phyloP scores from a whole-genome alignment of 2,113 vertebrate genomes.

The Mugil cephalus region DNA sequence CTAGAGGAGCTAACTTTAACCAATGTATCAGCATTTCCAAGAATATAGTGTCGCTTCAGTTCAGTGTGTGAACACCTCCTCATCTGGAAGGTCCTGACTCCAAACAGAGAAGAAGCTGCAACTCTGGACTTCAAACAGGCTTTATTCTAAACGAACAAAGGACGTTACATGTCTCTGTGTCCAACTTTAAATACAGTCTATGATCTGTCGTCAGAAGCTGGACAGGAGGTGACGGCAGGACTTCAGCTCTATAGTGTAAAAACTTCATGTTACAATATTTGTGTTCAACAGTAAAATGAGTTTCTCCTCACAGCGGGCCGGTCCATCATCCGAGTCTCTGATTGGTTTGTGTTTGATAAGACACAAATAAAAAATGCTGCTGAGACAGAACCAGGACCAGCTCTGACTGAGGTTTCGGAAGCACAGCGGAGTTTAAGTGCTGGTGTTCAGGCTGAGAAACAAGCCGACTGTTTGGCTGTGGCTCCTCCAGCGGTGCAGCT shows the following conservation, averaged over 20 bases:
- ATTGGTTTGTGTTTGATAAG: slow-evolving; percentile 16
- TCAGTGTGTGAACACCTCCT: not conserved
- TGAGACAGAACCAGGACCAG: not conserved
- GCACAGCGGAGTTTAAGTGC: slow-evolving; percentile 20
- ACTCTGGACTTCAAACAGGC: too few species aligned
- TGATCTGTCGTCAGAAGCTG: not conserved
- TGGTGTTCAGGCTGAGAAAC: slow-evolving; percentile 25
- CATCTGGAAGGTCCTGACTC: too few species aligned
- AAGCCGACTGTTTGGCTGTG: not conserved
- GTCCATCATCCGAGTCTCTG: not conserved
- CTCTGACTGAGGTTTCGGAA: not conserved
- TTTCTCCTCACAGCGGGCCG: slow-evolving; percentile 3
- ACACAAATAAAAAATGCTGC: not conserved
- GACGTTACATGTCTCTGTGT: too few species aligned
- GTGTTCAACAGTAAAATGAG: not conserved
- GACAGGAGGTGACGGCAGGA: slow-evolving; percentile 6
- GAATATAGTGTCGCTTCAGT: not conserved
- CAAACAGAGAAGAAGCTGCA: too few species aligned
- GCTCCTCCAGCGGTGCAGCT: not conserved
- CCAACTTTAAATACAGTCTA: too few species aligned
- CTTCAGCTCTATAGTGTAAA: not conserved
- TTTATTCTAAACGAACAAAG: too few species aligned
- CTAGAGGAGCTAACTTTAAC: not conserved
- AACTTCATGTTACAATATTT: slow-evolving; percentile 41
- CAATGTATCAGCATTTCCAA: not conserved